Evolutionary conservation across 2,113 vertebrate species (phyloP), one percentile per base, ranked within the genome.

Genomic region (Illadopsis cleaveri): DNA sequence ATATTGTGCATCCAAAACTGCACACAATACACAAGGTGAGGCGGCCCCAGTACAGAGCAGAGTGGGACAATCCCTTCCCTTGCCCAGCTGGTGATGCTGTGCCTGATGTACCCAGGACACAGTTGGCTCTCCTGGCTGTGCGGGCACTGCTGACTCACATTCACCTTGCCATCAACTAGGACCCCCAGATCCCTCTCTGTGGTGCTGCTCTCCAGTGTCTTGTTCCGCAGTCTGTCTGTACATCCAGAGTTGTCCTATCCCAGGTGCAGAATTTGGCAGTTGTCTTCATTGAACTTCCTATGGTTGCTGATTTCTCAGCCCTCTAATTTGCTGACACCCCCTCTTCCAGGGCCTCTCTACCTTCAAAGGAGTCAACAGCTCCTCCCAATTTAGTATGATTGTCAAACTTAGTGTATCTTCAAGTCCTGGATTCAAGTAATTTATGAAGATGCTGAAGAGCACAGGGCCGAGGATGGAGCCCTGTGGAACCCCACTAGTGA

Each of bases 1-100:
- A 1, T 20, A 4, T 24, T 73, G 37, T 38, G 6, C 20, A 9
- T 25, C 31, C 42, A 35, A 38, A 40, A 22, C 42, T 22, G 31
- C 35, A 0, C 31, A 3, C 42, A 28, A 12, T 1, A 54, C 35
- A 79, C 0, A 2, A 62, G 40, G 11, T n/a, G n/a, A 21, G n/a
- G 48, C 8, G 1, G 5, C 40, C n/a, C 6, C 22, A 72, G 31
- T 15, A 22, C 58, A 58, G 68, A 65, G 17, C 58, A 57, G 30
- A 42, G 15, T 57, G 0, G 48, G n/a, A 35, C 20, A 25, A 9
- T 50, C 10, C 11, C 15, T 37, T 57, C 27, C 35, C 17, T 80
- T 27, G 6, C 24, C 56, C 3, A 12, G 11, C 24, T 87, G 40
- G 4, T 3, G 5, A 20, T 79, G 56, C 20, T 17, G 20, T 54